Percentiles rank a stretch among this genome's conserved stretches.
phyloP scores from a whole-genome alignment of 2,888 invertebrate genomes.

The Hypomecis punctinalis region DNA sequence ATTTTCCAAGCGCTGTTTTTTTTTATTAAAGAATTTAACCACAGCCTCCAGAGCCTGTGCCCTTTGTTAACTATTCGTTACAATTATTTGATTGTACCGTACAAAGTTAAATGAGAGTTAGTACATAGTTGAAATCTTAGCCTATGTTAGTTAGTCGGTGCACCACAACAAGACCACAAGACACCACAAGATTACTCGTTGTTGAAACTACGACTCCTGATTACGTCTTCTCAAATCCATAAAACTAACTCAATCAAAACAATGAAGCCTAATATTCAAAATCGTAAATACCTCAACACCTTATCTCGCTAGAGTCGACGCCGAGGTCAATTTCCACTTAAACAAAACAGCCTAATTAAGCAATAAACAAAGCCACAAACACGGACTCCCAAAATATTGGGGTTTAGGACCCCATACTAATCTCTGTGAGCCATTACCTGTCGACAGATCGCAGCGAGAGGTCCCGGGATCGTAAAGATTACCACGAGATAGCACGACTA shows the following conservation, averaged over 20 bases:
- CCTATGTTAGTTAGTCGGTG: too few species aligned
- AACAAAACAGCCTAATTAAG: conserved; percentile 85
- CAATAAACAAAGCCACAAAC: conserved; percentile 84
- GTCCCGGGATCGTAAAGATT: conserved; percentile 82
- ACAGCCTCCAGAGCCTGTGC: too few species aligned
- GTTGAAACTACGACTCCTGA: not conserved
- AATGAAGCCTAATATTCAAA: conserved; percentile 63
- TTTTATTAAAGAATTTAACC: too few species aligned
- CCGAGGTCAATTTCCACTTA: conserved; percentile 73
- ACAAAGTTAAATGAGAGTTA: too few species aligned
- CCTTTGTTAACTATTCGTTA: too few species aligned
- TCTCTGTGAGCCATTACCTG: conserved; percentile 80
- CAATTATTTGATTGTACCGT: too few species aligned
- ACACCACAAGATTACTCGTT: too few species aligned
- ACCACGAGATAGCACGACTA: conserved; percentile 81
- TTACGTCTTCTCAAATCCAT: conserved; percentile 22
- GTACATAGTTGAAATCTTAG: too few species aligned
- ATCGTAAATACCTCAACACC: conserved; percentile 83
- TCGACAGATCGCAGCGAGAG: conserved; percentile 80
- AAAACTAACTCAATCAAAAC: conserved; percentile 68
- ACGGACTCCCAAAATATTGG: conserved; percentile 75
- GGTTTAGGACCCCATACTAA: conserved; percentile 66
- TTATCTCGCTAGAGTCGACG: conserved; percentile 78
- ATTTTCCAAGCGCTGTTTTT: too few species aligned
- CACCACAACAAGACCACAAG: too few species aligned